Evolutionary conservation across 2,888 invertebrate species (phyloP).

Genomic region (Aromia moschata): DNA sequence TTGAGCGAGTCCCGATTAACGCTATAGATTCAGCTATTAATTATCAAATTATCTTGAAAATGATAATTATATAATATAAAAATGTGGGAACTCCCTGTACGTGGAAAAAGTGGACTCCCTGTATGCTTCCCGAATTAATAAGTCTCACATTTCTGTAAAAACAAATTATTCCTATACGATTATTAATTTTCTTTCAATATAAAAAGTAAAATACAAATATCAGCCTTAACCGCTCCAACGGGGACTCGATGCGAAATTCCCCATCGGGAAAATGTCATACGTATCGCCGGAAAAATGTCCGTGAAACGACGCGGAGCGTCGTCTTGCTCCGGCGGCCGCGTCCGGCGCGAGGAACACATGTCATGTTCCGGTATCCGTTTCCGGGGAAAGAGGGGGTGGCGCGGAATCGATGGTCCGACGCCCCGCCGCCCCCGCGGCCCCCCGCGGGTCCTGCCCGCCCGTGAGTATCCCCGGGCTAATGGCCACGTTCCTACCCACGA

Average conservation of each 20-base stretch:
- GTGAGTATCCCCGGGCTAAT: conserved; percentile 53
- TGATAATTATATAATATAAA: no score
- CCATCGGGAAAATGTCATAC: conserved; percentile 42
- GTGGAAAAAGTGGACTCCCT: no score
- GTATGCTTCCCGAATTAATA: no score
- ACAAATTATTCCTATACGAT: no score
- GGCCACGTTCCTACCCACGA: conserved; percentile 60
- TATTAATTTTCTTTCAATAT: no score
- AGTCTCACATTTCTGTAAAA: no score
- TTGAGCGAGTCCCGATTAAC: no score
- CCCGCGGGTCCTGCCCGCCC: conserved; percentile 21
- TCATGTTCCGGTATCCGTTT: conserved; percentile 49
- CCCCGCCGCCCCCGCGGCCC: conserved; percentile 33
- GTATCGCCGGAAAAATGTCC: conserved; percentile 51
- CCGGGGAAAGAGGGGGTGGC: conserved; percentile 34
- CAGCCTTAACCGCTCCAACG: no score
- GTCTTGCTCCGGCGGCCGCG: conserved; percentile 43
- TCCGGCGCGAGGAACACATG: conserved; percentile 58
- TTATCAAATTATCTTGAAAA: no score
- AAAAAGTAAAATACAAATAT: no score
- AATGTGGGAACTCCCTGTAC: no score
- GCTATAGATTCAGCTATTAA: no score
- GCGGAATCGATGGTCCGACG: conserved; percentile 44
- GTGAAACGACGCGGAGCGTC: conserved; percentile 50
- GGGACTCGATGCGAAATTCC: conserved; percentile 28